Evolutionary conservation across 2,888 invertebrate genomes (phyloP).

Genomic region (Monoplex corrugatus): DNA sequence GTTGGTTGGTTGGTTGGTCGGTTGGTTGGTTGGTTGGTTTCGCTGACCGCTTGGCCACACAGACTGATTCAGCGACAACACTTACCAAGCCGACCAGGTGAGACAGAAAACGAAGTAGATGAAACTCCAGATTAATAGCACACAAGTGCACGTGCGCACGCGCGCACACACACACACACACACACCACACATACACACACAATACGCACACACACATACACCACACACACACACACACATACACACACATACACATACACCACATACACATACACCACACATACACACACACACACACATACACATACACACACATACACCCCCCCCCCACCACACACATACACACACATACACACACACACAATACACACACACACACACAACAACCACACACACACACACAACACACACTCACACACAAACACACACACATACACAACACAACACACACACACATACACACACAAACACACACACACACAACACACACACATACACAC

Average conservation of each 20-base stretch:
- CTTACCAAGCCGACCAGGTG: too few species aligned
- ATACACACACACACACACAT: background rate
- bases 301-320: background rate
- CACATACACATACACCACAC: background rate
- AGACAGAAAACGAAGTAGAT: too few species aligned
- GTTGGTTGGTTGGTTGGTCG: too few species aligned
- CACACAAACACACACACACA: background rate
- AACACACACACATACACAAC: too few species aligned
- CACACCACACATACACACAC: background rate
- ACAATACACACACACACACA: background rate
- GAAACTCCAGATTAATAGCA: too few species aligned
- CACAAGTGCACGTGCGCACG: background rate
- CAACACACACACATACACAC: background rate
- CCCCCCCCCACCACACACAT: too few species aligned
- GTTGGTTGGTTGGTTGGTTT: too few species aligned
- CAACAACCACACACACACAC: background rate
- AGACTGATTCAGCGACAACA: too few species aligned
- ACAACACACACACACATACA: too few species aligned
- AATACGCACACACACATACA: too few species aligned
- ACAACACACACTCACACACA: constrained; percentile 34
- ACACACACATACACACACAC: background rate
- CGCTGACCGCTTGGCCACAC: too few species aligned
- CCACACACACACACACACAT: constrained; percentile 5
- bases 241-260: background rate
- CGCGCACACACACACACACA: background rate